phyloP scores from a whole-genome alignment of 1,140 invertebrate species.

The Cataglyphis hispanica region DNA sequence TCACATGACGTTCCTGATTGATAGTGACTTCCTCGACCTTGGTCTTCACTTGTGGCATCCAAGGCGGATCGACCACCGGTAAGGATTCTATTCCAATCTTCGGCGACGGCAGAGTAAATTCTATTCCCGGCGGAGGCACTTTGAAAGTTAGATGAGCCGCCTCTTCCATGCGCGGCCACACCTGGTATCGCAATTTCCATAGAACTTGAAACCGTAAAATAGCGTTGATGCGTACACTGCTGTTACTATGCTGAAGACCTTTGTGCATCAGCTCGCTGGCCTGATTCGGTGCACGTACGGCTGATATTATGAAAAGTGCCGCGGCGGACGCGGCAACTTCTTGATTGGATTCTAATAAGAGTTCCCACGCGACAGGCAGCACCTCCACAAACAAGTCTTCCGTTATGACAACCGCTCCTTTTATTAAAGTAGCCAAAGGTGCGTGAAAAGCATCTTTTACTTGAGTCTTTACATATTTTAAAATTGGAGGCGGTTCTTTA shows the following conservation, averaged over 20 bases:
- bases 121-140: slow-evolving; percentile 98
- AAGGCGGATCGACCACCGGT: slow-evolving; percentile 98
- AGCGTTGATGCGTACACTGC: slow-evolving; percentile 92
- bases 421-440: slow-evolving; percentile 95
- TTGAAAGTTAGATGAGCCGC: slow-evolving; percentile 97
- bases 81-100: slow-evolving; percentile 98
- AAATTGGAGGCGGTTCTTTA: slow-evolving; percentile 90
- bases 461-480: slow-evolving; percentile 95
- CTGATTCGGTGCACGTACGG: slow-evolving; percentile 95
- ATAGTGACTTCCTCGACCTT: slow-evolving; percentile 99
- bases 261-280: slow-evolving; percentile 95
- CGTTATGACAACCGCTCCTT: slow-evolving; percentile 95
- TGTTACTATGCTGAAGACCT: slow-evolving; percentile 94
- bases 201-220: slow-evolving; percentile 96
- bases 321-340: slow-evolving; percentile 94
- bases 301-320: slow-evolving; percentile 96
- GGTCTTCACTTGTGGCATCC: slow-evolving; percentile 98
- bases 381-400: slow-evolving; percentile 96
- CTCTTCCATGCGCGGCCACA: slow-evolving; percentile 99
- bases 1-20: slow-evolving; percentile 99
- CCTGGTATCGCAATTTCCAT: slow-evolving; percentile 99
- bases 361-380: slow-evolving; percentile 96
- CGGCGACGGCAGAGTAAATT: slow-evolving; percentile 99
- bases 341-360: slow-evolving; percentile 93
- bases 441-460: slow-evolving; percentile 96